Conservation (phyloP, 2,888 invertebrate species). For the Endotricha flammealis region DNA sequence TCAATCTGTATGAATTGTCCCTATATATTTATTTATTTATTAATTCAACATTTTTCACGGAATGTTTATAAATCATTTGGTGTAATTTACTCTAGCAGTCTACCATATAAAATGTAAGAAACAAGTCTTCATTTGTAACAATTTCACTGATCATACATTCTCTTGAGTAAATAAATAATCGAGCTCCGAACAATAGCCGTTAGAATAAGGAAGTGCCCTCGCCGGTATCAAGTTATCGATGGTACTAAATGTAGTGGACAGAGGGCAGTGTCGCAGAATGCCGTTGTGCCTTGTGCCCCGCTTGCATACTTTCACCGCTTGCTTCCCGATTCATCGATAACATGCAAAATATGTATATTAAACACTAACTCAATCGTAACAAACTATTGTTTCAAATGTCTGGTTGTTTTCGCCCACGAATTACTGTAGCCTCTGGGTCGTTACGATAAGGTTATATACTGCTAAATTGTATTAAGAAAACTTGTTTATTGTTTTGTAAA, state of each 20-base stretch:
- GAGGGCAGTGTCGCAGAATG: slow-evolving; percentile 63
- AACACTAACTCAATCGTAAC: neutral
- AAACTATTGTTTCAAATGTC: neutral
- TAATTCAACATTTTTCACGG: no score
- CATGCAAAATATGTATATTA: neutral
- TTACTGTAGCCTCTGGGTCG: no score
- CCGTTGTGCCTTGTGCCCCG: slow-evolving; percentile 54
- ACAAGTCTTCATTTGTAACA: no score
- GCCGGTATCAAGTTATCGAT: slow-evolving; percentile 33
- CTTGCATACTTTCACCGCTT: slow-evolving; percentile 71
- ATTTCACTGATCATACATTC: slow-evolving; percentile 13
- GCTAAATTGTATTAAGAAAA: no score
- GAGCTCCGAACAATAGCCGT: slow-evolving; percentile 32
- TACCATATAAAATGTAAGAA: no score
- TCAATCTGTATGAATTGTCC: no score
- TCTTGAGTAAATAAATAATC: slow-evolving; percentile 3
- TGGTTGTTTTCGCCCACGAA: no score
- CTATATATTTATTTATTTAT: no score
- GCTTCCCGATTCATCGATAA: slow-evolving; percentile 55
- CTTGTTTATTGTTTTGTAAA: no score
- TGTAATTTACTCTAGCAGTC: no score
- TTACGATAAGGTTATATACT: no score
- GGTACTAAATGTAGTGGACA: slow-evolving; percentile 50
- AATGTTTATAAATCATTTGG: no score
- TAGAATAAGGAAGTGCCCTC: slow-evolving; percentile 33